Conservation (phyloP, 1,140 invertebrate species). For the Acarapis woodi region DNA sequence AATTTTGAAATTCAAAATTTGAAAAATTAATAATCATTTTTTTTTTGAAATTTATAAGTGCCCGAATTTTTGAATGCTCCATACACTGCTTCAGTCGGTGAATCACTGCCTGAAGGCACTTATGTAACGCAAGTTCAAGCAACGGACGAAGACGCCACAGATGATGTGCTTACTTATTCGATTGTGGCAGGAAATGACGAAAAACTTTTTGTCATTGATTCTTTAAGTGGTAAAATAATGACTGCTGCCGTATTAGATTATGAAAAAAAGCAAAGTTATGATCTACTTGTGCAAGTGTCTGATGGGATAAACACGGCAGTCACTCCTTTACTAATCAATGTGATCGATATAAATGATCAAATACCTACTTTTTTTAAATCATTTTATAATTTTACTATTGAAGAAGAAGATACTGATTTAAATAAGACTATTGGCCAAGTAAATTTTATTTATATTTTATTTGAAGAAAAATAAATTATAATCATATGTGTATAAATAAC, state of each 20-base stretch:
- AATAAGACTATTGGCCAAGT: conserved; percentile 14
- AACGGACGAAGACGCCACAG: conserved; percentile 6
- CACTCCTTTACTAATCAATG: conserved; percentile 17
- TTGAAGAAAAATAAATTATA: conserved; percentile 17
- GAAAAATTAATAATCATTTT: too few relatives aligned
- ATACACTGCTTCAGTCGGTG: conserved; percentile 14
- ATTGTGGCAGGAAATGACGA: conserved; percentile 15
- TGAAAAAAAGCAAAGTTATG: conserved; percentile 14
- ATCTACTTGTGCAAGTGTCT: conserved; percentile 14
- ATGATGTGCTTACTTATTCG: conserved; percentile 11
- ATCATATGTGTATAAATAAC: conserved; percentile 16
- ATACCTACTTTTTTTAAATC: conserved; percentile 17
- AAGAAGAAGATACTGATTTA: conserved; percentile 13
- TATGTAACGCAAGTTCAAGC: conserved; percentile 14
- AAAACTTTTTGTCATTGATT: conserved; percentile 14
- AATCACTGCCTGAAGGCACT: conserved; percentile 15
- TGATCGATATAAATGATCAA: conserved; percentile 20
- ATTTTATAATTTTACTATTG: conserved; percentile 18
- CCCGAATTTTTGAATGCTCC: conserved; percentile 13
- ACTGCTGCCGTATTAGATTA: conserved; percentile 15
- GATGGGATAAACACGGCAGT: conserved; percentile 16
- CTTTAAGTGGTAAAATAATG: conserved; percentile 12
- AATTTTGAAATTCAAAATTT: conserved; percentile 14
- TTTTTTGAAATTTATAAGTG: too few relatives aligned
- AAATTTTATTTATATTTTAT: too few relatives aligned